phyloP scores from a whole-genome alignment of 2,797 vertebrate genomes.

The Bufotes viridis region DNA sequence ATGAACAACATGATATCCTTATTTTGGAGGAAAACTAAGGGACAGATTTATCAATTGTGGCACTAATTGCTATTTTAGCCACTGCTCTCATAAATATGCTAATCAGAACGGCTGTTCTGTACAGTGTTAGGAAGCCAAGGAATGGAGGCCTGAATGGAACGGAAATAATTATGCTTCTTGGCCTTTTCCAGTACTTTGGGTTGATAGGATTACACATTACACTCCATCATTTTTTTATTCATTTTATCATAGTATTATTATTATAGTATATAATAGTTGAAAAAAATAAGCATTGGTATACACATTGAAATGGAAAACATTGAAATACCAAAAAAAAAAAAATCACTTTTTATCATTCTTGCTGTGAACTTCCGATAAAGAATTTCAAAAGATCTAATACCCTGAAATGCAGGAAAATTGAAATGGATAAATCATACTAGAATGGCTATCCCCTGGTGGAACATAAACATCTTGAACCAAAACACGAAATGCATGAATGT shows the following conservation, averaged over 20 bases:
- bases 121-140: constrained; percentile 33
- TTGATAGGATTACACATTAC: neutral
- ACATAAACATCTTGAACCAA: constrained; percentile 33
- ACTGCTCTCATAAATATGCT: constrained; percentile 59
- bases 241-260: neutral
- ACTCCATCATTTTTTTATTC: neutral
- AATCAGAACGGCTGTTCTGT: constrained; percentile 46
- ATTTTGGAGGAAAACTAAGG: constrained; percentile 54
- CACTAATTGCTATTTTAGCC: constrained; percentile 61
- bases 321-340: constrained; percentile 24
- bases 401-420: constrained; percentile 53
- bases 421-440: constrained; percentile 53
- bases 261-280: no score
- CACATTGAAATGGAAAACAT: neutral
- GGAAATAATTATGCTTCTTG: constrained; percentile 49
- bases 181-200: constrained; percentile 37
- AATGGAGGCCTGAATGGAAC: constrained; percentile 44
- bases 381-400: constrained; percentile 38
- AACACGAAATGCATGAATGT: constrained; percentile 44
- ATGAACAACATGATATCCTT: constrained; percentile 51
- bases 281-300: no score
- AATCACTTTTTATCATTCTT: constrained; percentile 19
- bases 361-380: constrained; percentile 4
- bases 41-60: constrained; percentile 59
- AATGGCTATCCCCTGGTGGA: constrained; percentile 55